Evolutionary conservation across 1,140 invertebrate species (phyloP).

Genomic region (Drosophila sulfurigaster): DNA sequence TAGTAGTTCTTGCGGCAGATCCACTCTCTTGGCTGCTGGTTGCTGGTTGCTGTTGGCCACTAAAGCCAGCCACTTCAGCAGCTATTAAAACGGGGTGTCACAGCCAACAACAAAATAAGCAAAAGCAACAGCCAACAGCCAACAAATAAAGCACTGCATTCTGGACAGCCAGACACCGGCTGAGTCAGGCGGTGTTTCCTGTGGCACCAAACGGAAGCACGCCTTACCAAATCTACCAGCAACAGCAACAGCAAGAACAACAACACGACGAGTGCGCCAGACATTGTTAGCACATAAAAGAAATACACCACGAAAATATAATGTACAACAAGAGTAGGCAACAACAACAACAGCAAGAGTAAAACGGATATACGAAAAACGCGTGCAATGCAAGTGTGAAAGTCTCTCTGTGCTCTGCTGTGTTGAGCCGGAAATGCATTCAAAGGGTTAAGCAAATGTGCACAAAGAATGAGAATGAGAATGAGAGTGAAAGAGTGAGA

Average conservation of each 20-base stretch:
- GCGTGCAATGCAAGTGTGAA: constrained; percentile 73
- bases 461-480: constrained; percentile 31
- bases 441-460: constrained; percentile 75
- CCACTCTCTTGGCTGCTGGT: constrained; percentile 31
- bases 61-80: constrained; percentile 56
- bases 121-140: background rate
- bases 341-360: constrained; percentile 32
- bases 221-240: constrained; percentile 43
- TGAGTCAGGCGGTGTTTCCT: constrained; percentile 25
- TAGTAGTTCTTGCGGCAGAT: constrained; percentile 31
- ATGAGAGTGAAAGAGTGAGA: background rate
- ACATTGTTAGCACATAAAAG: constrained; percentile 69
- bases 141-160: constrained; percentile 28
- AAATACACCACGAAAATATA: constrained; percentile 49
- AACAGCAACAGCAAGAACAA: constrained; percentile 39
- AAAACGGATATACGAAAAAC: constrained; percentile 77
- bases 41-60: constrained; percentile 11
- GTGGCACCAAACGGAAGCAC: constrained; percentile 48
- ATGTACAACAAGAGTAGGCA: constrained; percentile 41
- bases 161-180: constrained; percentile 17
- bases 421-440: constrained; percentile 73
- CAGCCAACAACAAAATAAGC: constrained; percentile 54
- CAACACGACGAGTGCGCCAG: constrained; percentile 17
- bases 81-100: constrained; percentile 70
- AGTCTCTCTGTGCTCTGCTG: constrained; percentile 34